phyloP scores from a whole-genome alignment of 2,113 vertebrate genomes.

The Alexandromys fortis region DNA sequence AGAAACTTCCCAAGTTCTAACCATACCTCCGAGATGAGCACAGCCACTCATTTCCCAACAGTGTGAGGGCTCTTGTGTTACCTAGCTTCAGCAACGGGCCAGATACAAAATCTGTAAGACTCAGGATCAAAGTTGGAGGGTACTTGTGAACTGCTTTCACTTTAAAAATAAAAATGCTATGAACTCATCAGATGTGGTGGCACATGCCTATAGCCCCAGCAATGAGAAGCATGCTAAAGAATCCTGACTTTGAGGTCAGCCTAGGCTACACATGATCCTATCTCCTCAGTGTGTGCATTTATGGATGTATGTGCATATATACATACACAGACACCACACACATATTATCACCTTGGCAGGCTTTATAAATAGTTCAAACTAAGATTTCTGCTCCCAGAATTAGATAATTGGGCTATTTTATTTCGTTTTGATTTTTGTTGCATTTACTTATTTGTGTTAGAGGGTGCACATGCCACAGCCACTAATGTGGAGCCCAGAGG shows the following conservation, averaged over 20 bases:
- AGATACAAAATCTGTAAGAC: conserved; percentile 2
- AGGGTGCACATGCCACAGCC: not conserved
- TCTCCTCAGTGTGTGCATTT: not conserved
- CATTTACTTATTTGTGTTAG: not conserved
- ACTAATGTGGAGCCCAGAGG: not conserved
- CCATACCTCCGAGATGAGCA: not conserved
- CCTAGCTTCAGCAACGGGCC: not conserved
- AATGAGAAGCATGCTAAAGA: not conserved
- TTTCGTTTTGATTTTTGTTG: not conserved
- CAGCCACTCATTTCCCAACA: not conserved
- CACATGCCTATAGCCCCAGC: not conserved
- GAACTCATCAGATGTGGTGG: not conserved
- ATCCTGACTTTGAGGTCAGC: not conserved
- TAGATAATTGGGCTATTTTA: not conserved
- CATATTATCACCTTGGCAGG: not conserved
- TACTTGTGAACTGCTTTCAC: conserved; percentile 47
- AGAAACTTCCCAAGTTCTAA: not conserved
- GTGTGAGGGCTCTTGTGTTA: not conserved
- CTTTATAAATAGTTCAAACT: conserved; percentile 38
- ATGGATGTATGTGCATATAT: not conserved
- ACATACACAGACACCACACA: not conserved
- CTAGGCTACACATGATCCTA: not conserved
- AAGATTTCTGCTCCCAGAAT: not conserved
- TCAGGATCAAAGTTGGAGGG: not conserved
- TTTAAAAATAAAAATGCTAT: not conserved